Base-by-base conservation (phyloP, 2,888 invertebrate species). In the Lasioglossum morio region DNA sequence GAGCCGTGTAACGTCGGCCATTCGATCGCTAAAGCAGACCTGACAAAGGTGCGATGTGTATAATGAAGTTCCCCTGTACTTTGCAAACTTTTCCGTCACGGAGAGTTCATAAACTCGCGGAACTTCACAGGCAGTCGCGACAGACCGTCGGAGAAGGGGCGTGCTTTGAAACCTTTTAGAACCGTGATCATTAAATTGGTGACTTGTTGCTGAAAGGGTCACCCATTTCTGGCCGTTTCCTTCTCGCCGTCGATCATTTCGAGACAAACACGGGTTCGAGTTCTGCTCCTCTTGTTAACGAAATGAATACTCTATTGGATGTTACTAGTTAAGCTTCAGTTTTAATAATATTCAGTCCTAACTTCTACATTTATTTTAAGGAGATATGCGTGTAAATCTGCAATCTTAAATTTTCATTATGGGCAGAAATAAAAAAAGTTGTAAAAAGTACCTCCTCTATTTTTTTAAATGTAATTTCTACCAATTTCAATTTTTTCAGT, bases 141-240 rank as follows among this genome's bases (percentile, higher is more conserved):
- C 80, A 69, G 70, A 4, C n/a, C 70, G 48, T 7, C 57, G 43
- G 40, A 70, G 27, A 37, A 70, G 57, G 43, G 43, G 70, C 70
- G 23, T 60, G 37, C 72, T 86, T 80, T 23, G 74, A 76, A 27
- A 79, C 66, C 85, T 76, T 85, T 79, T 60, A 69, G 60, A 27
- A 19, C 27, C 63, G 79, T 10, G 85, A 85, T 85, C 86, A 85
- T 85, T 85, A 85, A 79, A 73, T 74, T 78, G 63, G 43, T 78
- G 69, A 84, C 84, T 85, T 84, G 78, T 78, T 75, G 74, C 85
- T 72, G 48, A 53, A 48, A 16, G 23, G 40, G 57, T 2, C 30
- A 40, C 23, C 46, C 53, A 37, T 60, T 72, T 8, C 14, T 46
- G 37, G 27, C 37, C 84, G 30, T 72, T 72, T n/a, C 84, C 37